Evolutionary conservation across 2,113 vertebrate genomes (phyloP).

Genomic region (Tichodroma muraria): DNA sequence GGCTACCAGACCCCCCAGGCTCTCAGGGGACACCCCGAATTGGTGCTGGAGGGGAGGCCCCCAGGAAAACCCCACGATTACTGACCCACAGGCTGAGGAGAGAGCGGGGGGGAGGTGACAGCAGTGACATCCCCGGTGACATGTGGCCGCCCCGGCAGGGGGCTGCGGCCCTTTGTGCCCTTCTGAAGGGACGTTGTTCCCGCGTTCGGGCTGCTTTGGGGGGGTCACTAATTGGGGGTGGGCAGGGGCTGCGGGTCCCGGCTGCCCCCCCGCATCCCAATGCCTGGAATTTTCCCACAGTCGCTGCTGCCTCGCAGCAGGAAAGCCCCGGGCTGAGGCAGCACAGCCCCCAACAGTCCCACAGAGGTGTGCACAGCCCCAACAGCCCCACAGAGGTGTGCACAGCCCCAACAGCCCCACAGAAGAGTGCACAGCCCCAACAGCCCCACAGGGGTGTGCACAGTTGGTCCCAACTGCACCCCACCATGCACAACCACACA

Average conservation of each 20-base stretch:
- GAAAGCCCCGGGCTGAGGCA: background rate
- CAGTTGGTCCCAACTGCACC: background rate
- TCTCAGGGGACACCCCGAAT: background rate
- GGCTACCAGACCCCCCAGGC: background rate
- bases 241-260: background rate
- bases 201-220: rapidly evolving
- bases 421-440: background rate
- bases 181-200: background rate
- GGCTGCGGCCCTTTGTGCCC: background rate
- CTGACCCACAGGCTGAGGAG: background rate
- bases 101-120: background rate
- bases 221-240: background rate
- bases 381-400: background rate
- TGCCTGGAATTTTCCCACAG: conserved; percentile 42
- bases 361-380: background rate
- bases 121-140: background rate
- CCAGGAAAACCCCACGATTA: background rate
- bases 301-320: background rate
- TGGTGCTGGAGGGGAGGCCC: background rate
- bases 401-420: background rate
- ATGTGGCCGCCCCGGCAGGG: background rate
- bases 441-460: background rate
- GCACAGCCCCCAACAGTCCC: background rate
- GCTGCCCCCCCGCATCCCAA: background rate
- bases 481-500: background rate